Base-by-base conservation (phyloP, 23 tunicate genomes). In the Trididemnum miniatum region DNA sequence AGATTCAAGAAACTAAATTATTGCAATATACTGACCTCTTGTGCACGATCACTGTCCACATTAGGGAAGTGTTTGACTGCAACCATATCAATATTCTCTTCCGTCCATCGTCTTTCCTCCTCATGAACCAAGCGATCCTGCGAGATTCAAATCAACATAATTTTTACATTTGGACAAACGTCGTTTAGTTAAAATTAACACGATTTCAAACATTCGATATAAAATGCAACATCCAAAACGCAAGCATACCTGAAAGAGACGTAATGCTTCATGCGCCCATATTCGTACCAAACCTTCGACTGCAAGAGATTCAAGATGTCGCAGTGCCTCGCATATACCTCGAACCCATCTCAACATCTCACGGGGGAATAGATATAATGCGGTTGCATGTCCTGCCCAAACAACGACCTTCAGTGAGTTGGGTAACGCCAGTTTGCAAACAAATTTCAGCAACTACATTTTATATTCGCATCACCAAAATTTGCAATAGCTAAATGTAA, bases 331-430 rank as follows among this genome's bases (percentile, higher is more conserved):
- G 62, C 95, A 90, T 7, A 95, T 95, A 22, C 99, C 99, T 51
- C 99, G 67, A 22, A 95, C 99, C 99, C 99, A 95, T 15, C 99
- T 82, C 29, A 96, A 85, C 99, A 95, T 95, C 44, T 95, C 99
- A 86, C 99, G 99, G 64, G 99, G 24, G 99, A 95, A 57, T 95
- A 95, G 28, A 95, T 81, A 67, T 95, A 95, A 59, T 95, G 99
- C 0, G 99, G 99, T 80, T 95, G 99, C 99, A 95, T 95, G 78
- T 95, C 99, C 96, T 95, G 88, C 28, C 71, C 49, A n/a, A 62
- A 20, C 26, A 62, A 92, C 88, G 36, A 88, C 97, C 78, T 93
- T 93, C 62, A 93, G 97, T 36, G 97, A 92, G n/a, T n/a, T n/a
- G n/a, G n/a, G n/a, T n/a, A n/a, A n/a, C n/a, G n/a, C n/a, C n/a